Conservation (phyloP, 2,888 invertebrate genomes). For the Eucera pruinosa region DNA sequence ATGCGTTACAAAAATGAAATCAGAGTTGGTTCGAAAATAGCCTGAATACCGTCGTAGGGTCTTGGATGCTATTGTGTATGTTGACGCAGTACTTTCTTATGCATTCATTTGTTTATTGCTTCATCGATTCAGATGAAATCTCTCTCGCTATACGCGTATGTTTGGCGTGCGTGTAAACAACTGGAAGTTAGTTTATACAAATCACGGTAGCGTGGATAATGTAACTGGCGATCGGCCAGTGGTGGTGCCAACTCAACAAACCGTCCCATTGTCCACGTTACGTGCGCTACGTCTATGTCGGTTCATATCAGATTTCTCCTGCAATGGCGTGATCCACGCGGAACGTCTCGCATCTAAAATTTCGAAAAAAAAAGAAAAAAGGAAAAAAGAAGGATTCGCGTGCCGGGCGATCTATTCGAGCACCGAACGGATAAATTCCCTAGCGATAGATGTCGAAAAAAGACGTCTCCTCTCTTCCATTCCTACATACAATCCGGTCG, state of each 20-base stretch:
- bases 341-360: slow-evolving; percentile 60
- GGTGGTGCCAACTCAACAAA: slow-evolving; percentile 76
- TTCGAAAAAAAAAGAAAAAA: slow-evolving; percentile 37
- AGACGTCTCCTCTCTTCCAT: slow-evolving; percentile 41
- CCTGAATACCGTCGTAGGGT: too few relatives aligned
- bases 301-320: slow-evolving; percentile 58
- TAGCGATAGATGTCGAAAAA: slow-evolving; percentile 34
- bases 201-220: slow-evolving; percentile 76
- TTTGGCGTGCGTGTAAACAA: too few relatives aligned
- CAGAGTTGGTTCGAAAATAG: too few relatives aligned
- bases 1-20: too few relatives aligned
- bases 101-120: too few relatives aligned
- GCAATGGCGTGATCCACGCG: slow-evolving; percentile 21
- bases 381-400: neutral
- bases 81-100: too few relatives aligned
- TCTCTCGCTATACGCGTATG: too few relatives aligned
- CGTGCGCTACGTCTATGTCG: slow-evolving; percentile 52
- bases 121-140: too few relatives aligned
- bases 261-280: slow-evolving; percentile 77
- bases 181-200: slow-evolving; percentile 63
- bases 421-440: slow-evolving; percentile 28
- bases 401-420: slow-evolving; percentile 24
- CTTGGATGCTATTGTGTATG: too few relatives aligned
- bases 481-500: slow-evolving; percentile 41
- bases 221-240: slow-evolving; percentile 78